Percentiles rank a stretch among this genome's conserved stretches.
Conservation (phyloP, 2,797 vertebrate genomes). For the Molossus alvarezi region DNA sequence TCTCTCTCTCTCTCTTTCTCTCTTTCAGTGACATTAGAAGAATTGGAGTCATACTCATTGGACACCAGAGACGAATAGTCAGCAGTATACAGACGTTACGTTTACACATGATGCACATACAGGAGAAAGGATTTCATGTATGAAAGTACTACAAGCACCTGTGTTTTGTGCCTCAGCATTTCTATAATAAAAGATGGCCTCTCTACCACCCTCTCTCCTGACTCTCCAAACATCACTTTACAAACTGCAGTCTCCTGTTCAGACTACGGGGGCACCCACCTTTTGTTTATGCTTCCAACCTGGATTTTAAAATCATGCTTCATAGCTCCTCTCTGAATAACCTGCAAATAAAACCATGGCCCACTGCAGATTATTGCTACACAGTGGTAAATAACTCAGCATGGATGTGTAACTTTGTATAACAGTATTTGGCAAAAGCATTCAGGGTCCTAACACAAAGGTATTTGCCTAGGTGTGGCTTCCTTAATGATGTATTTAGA, state of each 20-base stretch:
- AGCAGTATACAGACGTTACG: conserved; percentile 99
- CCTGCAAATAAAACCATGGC: conserved; percentile 86
- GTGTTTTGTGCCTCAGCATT: conserved; percentile 95
- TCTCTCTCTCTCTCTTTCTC: neutral
- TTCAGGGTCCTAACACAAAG: conserved; percentile 87
- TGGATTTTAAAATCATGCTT: conserved; percentile 89
- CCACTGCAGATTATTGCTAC: conserved; percentile 88
- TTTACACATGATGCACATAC: conserved; percentile 97
- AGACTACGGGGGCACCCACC: conserved; percentile 84
- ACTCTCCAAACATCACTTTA: conserved; percentile 87
- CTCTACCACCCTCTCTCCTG: conserved; percentile 86
- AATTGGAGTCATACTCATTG: conserved; percentile 93
- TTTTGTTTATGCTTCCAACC: conserved; percentile 89
- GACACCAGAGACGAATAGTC: conserved; percentile 98
- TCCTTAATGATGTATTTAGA: conserved; percentile 93
- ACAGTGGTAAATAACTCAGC: conserved; percentile 89
- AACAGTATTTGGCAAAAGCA: conserved; percentile 87
- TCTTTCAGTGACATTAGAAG: conserved; percentile 92
- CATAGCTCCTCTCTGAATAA: conserved; percentile 88
- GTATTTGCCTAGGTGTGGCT: conserved; percentile 90
- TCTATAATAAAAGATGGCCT: conserved; percentile 90
- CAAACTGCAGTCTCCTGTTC: conserved; percentile 87
- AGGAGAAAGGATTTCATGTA: conserved; percentile 95
- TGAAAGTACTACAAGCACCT: conserved; percentile 93
- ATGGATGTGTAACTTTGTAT: conserved; percentile 90